These are phyloP conservation scores for Poeciliopsis turneri DNA, from an alignment of 2,797 vertebrate species.

Conservation along the genomic window DNA sequence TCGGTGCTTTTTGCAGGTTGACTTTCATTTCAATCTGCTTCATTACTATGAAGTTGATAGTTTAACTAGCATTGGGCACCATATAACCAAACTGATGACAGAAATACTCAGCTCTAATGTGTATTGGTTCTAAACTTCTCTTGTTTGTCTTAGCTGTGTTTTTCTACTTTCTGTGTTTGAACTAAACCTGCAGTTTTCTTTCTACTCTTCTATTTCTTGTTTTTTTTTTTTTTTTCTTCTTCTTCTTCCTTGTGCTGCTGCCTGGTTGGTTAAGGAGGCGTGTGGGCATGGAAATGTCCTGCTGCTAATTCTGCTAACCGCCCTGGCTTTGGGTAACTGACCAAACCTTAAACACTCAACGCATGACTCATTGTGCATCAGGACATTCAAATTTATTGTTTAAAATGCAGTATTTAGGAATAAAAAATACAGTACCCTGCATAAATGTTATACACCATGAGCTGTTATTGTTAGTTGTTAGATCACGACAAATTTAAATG, in stretches of 20 bases:
- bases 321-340: slow-evolving; percentile 59
- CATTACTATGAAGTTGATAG: slow-evolving; percentile 60
- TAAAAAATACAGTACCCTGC: not conserved
- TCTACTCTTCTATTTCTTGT: slow-evolving; percentile 24
- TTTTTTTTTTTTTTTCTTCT: slow-evolving; percentile 24
- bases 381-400: not conserved
- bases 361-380: slow-evolving; percentile 27
- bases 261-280: slow-evolving; percentile 50
- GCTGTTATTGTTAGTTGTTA: not conserved
- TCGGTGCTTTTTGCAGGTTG: slow-evolving; percentile 51
- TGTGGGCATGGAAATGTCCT: slow-evolving; percentile 36
- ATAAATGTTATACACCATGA: not conserved
- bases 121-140: not conserved
- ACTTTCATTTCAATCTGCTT: slow-evolving; percentile 48
- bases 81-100: slow-evolving; percentile 59
- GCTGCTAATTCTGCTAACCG: slow-evolving; percentile 40
- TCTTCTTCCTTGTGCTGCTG: slow-evolving; percentile 42
- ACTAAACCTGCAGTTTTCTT: slow-evolving; percentile 30
- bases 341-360: slow-evolving; percentile 23
- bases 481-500: not conserved
- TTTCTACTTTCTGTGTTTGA: not conserved
- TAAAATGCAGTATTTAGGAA: not conserved
- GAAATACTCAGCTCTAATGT: slow-evolving; percentile 4
- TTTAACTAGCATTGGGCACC: slow-evolving; percentile 66
- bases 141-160: not conserved